Percentiles rank a stretch among this genome's conserved stretches.
These are phyloP conservation scores for Micromesistius poutassou DNA, from an alignment of 2,797 vertebrate species.

Conservation along the genomic window DNA sequence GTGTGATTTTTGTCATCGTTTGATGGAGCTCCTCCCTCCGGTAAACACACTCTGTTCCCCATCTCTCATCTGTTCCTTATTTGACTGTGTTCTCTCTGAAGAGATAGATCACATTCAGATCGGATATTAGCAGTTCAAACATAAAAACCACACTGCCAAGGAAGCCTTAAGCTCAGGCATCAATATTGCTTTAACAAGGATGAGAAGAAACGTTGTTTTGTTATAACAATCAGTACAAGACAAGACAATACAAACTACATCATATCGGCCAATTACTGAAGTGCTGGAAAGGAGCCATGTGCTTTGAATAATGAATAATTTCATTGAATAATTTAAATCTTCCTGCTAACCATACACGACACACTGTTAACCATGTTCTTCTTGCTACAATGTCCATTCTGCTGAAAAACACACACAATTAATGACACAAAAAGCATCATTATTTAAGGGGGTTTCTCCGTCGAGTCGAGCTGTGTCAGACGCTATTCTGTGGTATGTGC, in stretches of 20 bases:
- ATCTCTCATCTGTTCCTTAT: not conserved
- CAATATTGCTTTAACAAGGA: not conserved
- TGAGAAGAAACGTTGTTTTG: not conserved
- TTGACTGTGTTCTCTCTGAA: not conserved
- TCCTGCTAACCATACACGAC: not conserved
- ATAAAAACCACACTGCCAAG: not conserved
- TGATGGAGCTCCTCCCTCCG: not conserved
- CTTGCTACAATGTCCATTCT: not conserved
- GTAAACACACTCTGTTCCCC: not conserved
- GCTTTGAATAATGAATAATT: not conserved
- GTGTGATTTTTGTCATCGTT: not conserved
- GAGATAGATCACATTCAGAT: not conserved
- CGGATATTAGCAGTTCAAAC: not conserved
- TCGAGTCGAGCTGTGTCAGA: not conserved
- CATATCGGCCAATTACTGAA: conserved; percentile 2
- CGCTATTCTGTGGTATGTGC: not conserved
- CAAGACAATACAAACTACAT: not conserved
- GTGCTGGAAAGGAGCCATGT: not conserved
- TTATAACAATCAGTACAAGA: not conserved
- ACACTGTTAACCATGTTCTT: not conserved
- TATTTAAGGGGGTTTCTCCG: not conserved
- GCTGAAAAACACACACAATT: not conserved
- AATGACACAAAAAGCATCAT: not conserved
- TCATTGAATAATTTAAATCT: not conserved
- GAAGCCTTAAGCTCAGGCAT: not conserved